These are phyloP conservation scores for Stomatorhinus ivindoensis DNA, from an alignment of 2,113 vertebrate species.

Conservation along the genomic window DNA sequence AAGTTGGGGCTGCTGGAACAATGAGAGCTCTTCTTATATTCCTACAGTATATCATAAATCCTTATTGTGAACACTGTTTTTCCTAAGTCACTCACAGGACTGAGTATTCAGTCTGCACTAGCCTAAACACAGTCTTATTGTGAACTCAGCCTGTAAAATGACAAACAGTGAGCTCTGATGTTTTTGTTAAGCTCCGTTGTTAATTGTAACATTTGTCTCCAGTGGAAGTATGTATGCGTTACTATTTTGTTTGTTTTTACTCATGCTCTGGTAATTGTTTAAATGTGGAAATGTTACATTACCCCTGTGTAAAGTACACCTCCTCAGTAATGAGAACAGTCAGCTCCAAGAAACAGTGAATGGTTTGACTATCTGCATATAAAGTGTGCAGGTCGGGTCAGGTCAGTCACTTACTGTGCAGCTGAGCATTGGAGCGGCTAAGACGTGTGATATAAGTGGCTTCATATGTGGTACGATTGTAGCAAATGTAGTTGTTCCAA, in stretches of 20 bases:
- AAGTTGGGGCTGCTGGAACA: background rate
- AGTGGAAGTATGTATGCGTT: background rate
- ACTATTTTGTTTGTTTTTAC: background rate
- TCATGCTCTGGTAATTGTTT: background rate
- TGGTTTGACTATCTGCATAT: background rate
- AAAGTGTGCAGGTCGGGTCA: background rate
- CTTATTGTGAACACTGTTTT: background rate
- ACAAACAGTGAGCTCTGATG: background rate
- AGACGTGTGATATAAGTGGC: background rate
- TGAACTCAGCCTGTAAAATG: background rate
- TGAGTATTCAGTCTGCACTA: background rate
- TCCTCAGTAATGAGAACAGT: background rate
- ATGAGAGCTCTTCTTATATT: background rate
- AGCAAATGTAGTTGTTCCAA: background rate
- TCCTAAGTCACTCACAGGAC: background rate
- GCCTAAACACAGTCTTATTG: background rate
- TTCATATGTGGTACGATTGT: background rate
- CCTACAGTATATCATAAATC: background rate
- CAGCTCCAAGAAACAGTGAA: background rate
- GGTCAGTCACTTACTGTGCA: background rate
- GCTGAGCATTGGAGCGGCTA: background rate
- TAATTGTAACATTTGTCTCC: background rate
- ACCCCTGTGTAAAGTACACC: background rate
- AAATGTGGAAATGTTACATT: background rate
- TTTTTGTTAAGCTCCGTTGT: background rate